Conservation (phyloP, 2,797 vertebrate genomes). For the Spondyliosoma cantharus region DNA sequence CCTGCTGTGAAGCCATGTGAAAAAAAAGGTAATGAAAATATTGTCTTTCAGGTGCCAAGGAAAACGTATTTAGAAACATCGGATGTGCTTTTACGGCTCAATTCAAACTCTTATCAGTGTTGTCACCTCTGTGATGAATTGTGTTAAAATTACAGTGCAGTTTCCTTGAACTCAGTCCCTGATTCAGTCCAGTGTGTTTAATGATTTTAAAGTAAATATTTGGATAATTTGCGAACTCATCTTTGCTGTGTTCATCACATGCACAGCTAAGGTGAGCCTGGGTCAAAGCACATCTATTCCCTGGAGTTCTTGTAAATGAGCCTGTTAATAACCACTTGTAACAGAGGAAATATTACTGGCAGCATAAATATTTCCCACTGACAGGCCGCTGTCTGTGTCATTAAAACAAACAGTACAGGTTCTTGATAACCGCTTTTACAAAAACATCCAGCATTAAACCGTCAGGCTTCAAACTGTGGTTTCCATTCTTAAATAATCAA, state of each 20-base stretch:
- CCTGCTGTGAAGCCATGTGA: constrained; percentile 39
- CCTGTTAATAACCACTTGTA: constrained; percentile 21
- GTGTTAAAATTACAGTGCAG: constrained; percentile 50
- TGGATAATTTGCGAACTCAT: constrained; percentile 27
- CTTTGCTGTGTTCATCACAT: background rate
- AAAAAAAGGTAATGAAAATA: constrained; percentile 55
- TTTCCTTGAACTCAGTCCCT: constrained; percentile 23
- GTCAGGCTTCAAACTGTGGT: constrained; percentile 3
- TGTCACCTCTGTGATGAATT: constrained; percentile 48
- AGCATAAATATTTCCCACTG: constrained; percentile 18
- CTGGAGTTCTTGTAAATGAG: constrained; percentile 5
- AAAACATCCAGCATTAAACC: constrained; percentile 13
- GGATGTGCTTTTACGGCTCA: constrained; percentile 67
- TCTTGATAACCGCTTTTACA: constrained; percentile 3
- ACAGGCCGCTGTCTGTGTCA: constrained; percentile 8
- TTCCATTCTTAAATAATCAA: constrained; percentile 30
- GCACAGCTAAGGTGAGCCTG: constrained; percentile 28
- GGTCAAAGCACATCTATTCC: constrained; percentile 2
- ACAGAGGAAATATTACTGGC: constrained; percentile 23
- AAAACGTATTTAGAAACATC: constrained; percentile 59
- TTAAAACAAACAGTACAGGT: background rate
- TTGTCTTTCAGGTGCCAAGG: constrained; percentile 54
- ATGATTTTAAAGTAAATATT: constrained; percentile 39
- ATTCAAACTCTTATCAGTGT: constrained; percentile 65
- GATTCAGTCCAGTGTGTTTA: constrained; percentile 21